phyloP scores from a whole-genome alignment of 2,888 invertebrate genomes.

The Acanthosepion lycidas region DNA sequence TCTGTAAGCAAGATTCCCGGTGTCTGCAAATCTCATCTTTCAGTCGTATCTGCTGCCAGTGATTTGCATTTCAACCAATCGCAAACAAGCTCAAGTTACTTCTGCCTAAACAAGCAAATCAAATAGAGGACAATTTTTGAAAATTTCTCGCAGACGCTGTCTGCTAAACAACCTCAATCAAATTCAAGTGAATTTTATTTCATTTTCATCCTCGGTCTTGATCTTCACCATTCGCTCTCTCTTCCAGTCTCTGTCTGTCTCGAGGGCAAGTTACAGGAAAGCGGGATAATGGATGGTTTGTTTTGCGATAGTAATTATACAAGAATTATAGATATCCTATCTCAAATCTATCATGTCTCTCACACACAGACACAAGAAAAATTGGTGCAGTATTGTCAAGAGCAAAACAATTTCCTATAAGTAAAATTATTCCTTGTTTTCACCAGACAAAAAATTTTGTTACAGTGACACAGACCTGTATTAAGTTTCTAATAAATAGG shows the following conservation, averaged over 20 bases:
- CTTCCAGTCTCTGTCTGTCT: not conserved
- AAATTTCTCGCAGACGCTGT: slow-evolving; percentile 20
- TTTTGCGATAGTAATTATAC: not conserved
- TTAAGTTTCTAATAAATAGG: not conserved
- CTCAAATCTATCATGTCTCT: not conserved
- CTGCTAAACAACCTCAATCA: slow-evolving; percentile 3
- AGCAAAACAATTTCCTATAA: not conserved
- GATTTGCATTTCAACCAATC: not conserved
- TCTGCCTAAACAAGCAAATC: slow-evolving; percentile 6
- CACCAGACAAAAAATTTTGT: not conserved
- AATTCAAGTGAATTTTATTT: not conserved
- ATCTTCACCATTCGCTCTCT: not conserved
- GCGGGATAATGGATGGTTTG: not conserved
- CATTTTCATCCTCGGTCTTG: not conserved
- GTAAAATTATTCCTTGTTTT: not conserved
- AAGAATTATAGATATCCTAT: not conserved
- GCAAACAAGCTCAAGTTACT: not conserved
- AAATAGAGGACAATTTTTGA: slow-evolving; percentile 16
- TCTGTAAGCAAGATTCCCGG: not conserved
- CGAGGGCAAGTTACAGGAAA: not conserved
- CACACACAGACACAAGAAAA: not conserved
- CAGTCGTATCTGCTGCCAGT: not conserved
- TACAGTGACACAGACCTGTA: not conserved
- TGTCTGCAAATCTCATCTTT: not conserved
- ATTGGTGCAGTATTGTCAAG: not conserved